A percentile compares a stretch with the other conserved stretches of the same genome.
Conservation (phyloP, 2,888 invertebrate genomes). For the Lamproptera curius region DNA sequence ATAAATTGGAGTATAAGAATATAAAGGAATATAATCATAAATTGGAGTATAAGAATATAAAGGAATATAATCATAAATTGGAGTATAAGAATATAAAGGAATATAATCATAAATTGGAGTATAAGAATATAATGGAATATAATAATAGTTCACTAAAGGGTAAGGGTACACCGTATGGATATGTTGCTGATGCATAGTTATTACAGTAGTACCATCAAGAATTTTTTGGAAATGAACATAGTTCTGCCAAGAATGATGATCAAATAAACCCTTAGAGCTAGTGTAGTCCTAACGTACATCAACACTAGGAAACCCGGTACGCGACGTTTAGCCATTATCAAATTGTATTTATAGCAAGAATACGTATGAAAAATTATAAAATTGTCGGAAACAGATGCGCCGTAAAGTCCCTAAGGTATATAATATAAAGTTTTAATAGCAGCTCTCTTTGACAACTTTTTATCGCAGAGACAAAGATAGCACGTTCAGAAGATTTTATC, state of each 20-base stretch:
- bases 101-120: no score
- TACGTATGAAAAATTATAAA: no score
- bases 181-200: not conserved
- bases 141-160: not conserved
- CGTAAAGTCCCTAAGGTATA: slow-evolving; percentile 3
- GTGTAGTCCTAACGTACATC: slow-evolving; percentile 6
- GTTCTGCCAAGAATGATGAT: slow-evolving; percentile 56
- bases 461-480: slow-evolving; percentile 1
- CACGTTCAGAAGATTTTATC: slow-evolving; percentile 6
- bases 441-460: slow-evolving; percentile 6
- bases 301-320: not conserved
- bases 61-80: no score
- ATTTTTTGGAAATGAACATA: slow-evolving; percentile 29
- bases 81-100: no score
- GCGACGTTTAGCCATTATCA: no score
- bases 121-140: not conserved
- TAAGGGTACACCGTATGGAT: not conserved
- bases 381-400: not conserved
- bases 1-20: not conserved
- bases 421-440: slow-evolving; percentile 4
- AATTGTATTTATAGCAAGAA: no score
- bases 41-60: no score
- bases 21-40: not conserved
- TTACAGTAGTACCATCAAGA: slow-evolving; percentile 27
- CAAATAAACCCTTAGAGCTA: slow-evolving; percentile 11